Evolutionary conservation across 2,888 invertebrate species (phyloP), one percentile per base, ranked within the genome.

Genomic region (Euproctis similis): DNA sequence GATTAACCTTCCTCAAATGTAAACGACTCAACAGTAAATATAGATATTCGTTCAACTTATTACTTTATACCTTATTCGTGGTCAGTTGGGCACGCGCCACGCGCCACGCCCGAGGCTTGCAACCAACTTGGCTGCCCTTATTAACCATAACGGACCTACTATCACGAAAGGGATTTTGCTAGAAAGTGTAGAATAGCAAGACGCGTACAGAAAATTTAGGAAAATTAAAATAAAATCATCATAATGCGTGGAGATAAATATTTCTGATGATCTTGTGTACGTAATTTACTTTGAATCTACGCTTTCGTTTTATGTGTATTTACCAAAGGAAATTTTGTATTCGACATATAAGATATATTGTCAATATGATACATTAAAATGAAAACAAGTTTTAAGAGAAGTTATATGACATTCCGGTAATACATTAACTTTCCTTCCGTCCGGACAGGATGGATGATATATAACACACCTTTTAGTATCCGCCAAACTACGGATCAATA

Each of bases 341-440:
- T n/a, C n/a, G n/a, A n/a, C n/a, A n/a, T n/a, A n/a, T n/a, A n/a
- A n/a, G n/a, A n/a, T n/a, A n/a, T n/a, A n/a, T n/a, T n/a, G n/a
- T n/a, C n/a, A n/a, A n/a, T n/a, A n/a, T n/a, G n/a, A n/a, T n/a
- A n/a, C n/a, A n/a, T n/a, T n/a, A n/a, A n/a, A n/a, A n/a, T n/a
- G n/a, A n/a, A n/a, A n/a, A n/a, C n/a, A n/a, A n/a, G n/a, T n/a
- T n/a, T n/a, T n/a, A n/a, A n/a, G n/a, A n/a, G n/a, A n/a, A n/a
- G n/a, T n/a, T n/a, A n/a, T n/a, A n/a, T 46, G 42, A 49, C 42
- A 36, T 25, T 9, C 22, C 32, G 33, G 40, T 53, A 53, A 63
- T 59, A 54, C 52, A 56, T 59, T 45, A 44, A 46, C 61, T 65
- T 61, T 63, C 64, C 58, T 60, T 57, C 60, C 60, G 50, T 36